Conservation (phyloP, 2,113 vertebrate genomes). For the Cheirogaleus medius region DNA sequence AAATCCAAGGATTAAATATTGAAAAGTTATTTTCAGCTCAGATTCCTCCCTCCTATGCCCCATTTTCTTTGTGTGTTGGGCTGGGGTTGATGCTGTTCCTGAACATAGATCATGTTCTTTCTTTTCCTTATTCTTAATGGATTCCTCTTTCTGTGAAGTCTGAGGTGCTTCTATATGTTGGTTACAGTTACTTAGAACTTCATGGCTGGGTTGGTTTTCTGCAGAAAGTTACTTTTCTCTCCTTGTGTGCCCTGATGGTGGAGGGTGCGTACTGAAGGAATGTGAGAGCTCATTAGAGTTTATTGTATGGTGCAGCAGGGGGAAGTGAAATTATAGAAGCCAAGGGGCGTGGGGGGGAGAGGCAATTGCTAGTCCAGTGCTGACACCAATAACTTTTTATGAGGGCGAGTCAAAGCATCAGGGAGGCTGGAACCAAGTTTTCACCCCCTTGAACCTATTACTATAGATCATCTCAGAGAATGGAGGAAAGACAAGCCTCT, state of each 20-base stretch:
- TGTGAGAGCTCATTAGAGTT: slow-evolving; percentile 69
- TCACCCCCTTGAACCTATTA: slow-evolving; percentile 77
- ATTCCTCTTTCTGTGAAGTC: background rate
- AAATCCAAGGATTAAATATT: slow-evolving; percentile 20
- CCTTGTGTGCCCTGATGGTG: slow-evolving; percentile 20
- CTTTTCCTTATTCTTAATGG: background rate
- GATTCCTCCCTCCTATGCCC: background rate
- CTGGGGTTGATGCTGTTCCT: background rate
- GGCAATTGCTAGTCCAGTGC: slow-evolving; percentile 24
- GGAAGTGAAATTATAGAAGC: slow-evolving; percentile 76
- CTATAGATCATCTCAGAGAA: slow-evolving; percentile 67
- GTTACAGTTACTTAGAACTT: background rate
- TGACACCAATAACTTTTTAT: slow-evolving; percentile 80
- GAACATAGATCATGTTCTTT: slow-evolving; percentile 7
- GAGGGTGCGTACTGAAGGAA: slow-evolving; percentile 17
- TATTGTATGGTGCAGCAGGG: slow-evolving; percentile 26
- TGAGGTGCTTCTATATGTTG: background rate
- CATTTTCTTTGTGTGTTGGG: background rate
- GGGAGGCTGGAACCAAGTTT: slow-evolving; percentile 66
- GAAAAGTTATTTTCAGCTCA: background rate
- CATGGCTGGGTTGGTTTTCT: background rate
- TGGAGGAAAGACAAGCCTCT: slow-evolving; percentile 68
- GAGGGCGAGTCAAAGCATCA: slow-evolving; percentile 70
- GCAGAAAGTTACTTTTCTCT: slow-evolving; percentile 16
- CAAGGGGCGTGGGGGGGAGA: background rate